Percentiles rank a stretch among this genome's conserved stretches.
Conservation (phyloP, 2,888 invertebrate genomes). For the Rhogogaster chlorosoma region DNA sequence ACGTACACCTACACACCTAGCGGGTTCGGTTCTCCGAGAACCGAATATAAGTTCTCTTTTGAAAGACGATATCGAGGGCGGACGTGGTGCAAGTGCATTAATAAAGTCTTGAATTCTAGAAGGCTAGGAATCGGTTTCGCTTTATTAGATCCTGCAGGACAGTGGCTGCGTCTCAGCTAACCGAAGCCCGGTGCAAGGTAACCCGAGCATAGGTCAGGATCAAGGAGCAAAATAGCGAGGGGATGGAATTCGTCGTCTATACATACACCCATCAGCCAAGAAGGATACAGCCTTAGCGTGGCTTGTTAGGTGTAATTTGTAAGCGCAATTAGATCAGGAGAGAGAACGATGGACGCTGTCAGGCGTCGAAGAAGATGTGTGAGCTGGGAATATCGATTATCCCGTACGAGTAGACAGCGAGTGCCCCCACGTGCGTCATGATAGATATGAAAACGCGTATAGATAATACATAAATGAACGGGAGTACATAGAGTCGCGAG, state of each 20-base stretch:
- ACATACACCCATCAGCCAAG: neutral
- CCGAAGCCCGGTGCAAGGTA: neutral
- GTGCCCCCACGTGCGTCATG: neutral
- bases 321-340: neutral
- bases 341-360: neutral
- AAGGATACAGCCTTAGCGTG: neutral
- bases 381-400: slow-evolving; percentile 16
- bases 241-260: neutral
- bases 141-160: slow-evolving; percentile 17
- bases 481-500: neutral
- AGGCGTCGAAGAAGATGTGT: neutral
- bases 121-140: slow-evolving; percentile 20
- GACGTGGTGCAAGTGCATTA: neutral
- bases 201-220: neutral
- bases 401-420: neutral
- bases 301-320: neutral
- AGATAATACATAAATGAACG: neutral
- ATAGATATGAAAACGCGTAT: slow-evolving; percentile 5
- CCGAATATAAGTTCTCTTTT: neutral
- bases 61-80: neutral
- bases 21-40: neutral
- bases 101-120: neutral
- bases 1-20: neutral
- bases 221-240: neutral
- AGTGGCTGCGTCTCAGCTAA: slow-evolving; percentile 12